Base-by-base conservation (phyloP, 2,797 vertebrate species). In the Otus scops region DNA sequence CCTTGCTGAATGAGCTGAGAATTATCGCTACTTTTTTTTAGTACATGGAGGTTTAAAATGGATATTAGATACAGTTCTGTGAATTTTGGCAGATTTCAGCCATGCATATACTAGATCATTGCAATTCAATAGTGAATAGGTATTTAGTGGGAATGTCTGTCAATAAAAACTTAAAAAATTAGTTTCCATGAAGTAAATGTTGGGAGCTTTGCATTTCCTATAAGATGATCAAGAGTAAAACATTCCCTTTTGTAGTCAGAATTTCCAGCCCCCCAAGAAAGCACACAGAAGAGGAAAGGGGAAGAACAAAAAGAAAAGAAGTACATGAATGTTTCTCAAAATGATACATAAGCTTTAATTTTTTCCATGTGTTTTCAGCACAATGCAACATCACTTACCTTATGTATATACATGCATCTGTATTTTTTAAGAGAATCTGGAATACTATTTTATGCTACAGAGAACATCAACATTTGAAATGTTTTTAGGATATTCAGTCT, bases 51-150 rank as follows among this genome's bases (percentile, higher is more conserved):
- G 7, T 80, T 91, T 89, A 39, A 93, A 89, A 76, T 70, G 19
- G 2, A 1, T 70, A 6, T 76, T 92, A 47, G 15, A 24, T 28
- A n/a, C 11, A 70, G 43, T 38, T 23, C 28, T 80, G 53, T 88
- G 70, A 68, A 65, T 85, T 85, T 26, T 41, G 68, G 26, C 53
- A 54, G 48, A 45, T 53, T 75, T 92, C 47, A 79, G 30, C 26
- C 12, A 17, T 32, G 11, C 59, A 48, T 43, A 4, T 32, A n/a
- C 20, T 43, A 30, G 9, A 22, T 48, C 6, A 51, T 20, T 67
- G 8, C 7, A 68, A 13, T 67, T 80, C 21, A 43, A 0, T 41
- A 47, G n/a, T 43, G 19, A 34, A 20, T 34, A n/a, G 8, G 1
- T 71, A 60, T 75, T 84, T 67, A 32, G 26, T 16, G 4, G 36